A percentile compares a stretch with the other conserved stretches of the same genome.
These are phyloP conservation scores for Druon quercuslanigerum DNA, from an alignment of 1,140 invertebrate species.

Conservation along the genomic window DNA sequence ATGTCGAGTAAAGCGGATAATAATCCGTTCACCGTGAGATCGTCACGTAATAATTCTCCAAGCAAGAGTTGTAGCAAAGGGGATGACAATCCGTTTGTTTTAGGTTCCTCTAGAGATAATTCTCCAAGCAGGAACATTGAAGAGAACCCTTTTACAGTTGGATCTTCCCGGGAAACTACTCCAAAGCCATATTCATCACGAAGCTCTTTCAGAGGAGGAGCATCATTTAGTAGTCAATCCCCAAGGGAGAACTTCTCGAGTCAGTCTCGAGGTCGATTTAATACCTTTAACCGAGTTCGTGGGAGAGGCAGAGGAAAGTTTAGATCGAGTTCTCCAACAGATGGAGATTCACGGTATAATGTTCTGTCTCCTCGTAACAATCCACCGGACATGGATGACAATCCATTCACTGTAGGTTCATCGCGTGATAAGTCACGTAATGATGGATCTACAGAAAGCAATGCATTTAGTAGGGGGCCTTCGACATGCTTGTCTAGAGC, in stretches of 20 bases:
- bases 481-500: too few relatives aligned
- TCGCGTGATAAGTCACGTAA: too few relatives aligned
- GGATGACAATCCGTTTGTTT: background rate
- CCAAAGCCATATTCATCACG: too few relatives aligned
- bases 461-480: too few relatives aligned
- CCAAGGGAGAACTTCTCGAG: too few relatives aligned
- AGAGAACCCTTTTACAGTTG: slow-evolving; percentile 33
- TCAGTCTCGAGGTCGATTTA: too few relatives aligned
- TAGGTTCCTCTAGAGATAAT: background rate
- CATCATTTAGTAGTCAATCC: too few relatives aligned
- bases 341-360: background rate
- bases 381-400: background rate
- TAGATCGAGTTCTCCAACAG: too few relatives aligned
- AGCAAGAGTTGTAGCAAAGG: slow-evolving; percentile 48
- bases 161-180: slow-evolving; percentile 34
- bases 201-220: too few relatives aligned
- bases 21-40: background rate
- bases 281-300: too few relatives aligned
- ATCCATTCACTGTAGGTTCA: background rate
- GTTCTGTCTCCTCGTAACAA: background rate
- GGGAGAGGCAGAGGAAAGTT: too few relatives aligned
- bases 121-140: background rate
- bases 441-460: too few relatives aligned
- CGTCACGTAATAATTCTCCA: slow-evolving; percentile 47
- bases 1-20: background rate